phyloP scores from a whole-genome alignment of 1,140 invertebrate genomes.

The Conus betulinus region DNA sequence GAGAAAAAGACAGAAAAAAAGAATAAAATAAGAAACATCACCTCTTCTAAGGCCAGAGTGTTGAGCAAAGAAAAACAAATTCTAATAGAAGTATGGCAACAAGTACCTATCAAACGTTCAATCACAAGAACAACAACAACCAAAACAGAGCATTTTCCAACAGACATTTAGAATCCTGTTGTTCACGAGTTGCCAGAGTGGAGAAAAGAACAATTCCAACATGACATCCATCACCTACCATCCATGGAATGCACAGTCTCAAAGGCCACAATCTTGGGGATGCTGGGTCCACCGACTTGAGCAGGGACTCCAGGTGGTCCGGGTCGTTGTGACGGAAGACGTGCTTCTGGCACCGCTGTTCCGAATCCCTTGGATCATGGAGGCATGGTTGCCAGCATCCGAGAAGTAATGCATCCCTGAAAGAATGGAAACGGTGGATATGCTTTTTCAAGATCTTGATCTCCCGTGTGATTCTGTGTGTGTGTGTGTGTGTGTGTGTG shows the following conservation, averaged over 20 bases:
- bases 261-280: constrained; percentile 98
- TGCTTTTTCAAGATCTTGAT: not conserved
- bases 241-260: constrained; percentile 99
- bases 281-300: constrained; percentile 82
- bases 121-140: too few relatives aligned
- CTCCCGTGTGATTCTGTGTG: too few relatives aligned
- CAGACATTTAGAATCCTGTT: too few relatives aligned
- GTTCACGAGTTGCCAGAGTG: too few relatives aligned
- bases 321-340: constrained; percentile 97
- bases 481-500: not conserved
- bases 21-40: too few relatives aligned
- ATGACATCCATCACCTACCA: constrained; percentile 74
- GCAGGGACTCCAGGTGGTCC: constrained; percentile 86
- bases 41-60: too few relatives aligned
- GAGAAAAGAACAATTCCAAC: too few relatives aligned
- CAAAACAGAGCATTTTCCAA: too few relatives aligned
- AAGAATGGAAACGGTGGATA: constrained; percentile 26
- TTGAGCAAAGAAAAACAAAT: too few relatives aligned
- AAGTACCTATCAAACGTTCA: too few relatives aligned
- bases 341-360: constrained; percentile 94
- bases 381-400: constrained; percentile 98
- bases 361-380: constrained; percentile 98
- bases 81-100: too few relatives aligned
- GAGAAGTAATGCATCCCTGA: constrained; percentile 94
- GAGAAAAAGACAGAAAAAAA: too few relatives aligned